A percentile compares a stretch with the other conserved stretches of the same genome.
Conservation (phyloP, 2,113 vertebrate species). For the Lathamus discolor region DNA sequence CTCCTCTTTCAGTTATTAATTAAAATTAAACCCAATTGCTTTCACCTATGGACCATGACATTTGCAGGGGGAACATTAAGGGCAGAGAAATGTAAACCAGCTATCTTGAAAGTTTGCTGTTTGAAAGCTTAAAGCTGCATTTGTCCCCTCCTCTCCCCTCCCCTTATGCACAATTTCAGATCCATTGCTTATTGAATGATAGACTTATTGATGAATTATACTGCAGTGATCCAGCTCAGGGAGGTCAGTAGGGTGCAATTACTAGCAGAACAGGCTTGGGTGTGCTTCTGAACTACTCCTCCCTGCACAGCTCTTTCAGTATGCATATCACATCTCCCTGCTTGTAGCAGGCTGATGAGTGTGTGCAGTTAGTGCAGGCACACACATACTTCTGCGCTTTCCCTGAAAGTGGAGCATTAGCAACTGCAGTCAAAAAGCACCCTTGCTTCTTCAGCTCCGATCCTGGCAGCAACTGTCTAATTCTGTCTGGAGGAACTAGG, state of each 20-base stretch:
- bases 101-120: constrained; percentile 19
- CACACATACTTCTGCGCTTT: constrained; percentile 60
- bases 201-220: constrained; percentile 46
- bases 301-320: constrained; percentile 58
- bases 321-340: constrained; percentile 73
- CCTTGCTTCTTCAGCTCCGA: constrained; percentile 45
- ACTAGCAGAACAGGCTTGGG: constrained; percentile 41
- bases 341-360: constrained; percentile 68
- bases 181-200: constrained; percentile 50
- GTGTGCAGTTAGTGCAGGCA: constrained; percentile 65
- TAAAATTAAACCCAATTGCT: constrained; percentile 16
- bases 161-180: background rate
- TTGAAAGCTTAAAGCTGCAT: background rate
- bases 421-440: constrained; percentile 66
- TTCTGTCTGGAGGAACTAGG: constrained; percentile 36
- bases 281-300: constrained; percentile 52
- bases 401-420: constrained; percentile 66
- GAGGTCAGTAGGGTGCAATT: constrained; percentile 70
- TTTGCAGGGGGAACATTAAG: background rate
- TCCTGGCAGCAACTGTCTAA: constrained; percentile 22
- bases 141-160: background rate
- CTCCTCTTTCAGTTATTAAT: constrained; percentile 20
- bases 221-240: constrained; percentile 30
- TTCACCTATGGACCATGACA: background rate
- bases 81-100: background rate